These are phyloP conservation scores for Neotoxoptera formosana DNA, from an alignment of 1,140 invertebrate species.

Conservation along the genomic window DNA sequence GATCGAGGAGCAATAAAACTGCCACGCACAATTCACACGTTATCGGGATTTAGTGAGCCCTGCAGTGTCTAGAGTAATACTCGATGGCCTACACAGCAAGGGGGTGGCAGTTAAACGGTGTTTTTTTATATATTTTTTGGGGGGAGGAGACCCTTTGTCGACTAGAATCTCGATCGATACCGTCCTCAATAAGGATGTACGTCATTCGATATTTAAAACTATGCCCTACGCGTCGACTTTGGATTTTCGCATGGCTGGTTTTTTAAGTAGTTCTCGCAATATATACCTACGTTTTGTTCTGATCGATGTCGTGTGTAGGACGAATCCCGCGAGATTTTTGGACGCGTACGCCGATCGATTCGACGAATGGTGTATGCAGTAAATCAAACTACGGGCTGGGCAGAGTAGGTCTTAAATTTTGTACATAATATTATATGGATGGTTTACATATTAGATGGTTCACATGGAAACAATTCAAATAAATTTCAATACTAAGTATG, in stretches of 20 bases:
- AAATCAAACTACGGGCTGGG: not conserved
- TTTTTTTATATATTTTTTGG: not conserved
- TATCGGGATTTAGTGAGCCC: not conserved
- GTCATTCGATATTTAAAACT: too few species aligned
- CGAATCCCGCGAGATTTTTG: not conserved
- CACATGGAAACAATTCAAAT: not conserved
- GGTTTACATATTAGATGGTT: too few species aligned
- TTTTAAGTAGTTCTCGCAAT: not conserved
- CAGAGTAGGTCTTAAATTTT: not conserved
- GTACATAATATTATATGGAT: too few species aligned
- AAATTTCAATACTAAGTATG: not conserved
- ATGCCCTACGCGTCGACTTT: not conserved
- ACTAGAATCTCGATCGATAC: not conserved
- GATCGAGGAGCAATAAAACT: not conserved
- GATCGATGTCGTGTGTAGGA: not conserved
- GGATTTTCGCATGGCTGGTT: not conserved
- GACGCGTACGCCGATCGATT: not conserved
- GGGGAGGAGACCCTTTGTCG: too few species aligned
- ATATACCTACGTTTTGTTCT: not conserved
- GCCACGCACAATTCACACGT: not conserved
- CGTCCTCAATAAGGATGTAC: not conserved
- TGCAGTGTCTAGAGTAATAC: too few species aligned
- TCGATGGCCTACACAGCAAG: too few species aligned
- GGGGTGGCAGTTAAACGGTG: too few species aligned
- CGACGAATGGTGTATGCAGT: not conserved